Conservation (phyloP, 2,888 invertebrate species). For the Diploptera punctata region DNA sequence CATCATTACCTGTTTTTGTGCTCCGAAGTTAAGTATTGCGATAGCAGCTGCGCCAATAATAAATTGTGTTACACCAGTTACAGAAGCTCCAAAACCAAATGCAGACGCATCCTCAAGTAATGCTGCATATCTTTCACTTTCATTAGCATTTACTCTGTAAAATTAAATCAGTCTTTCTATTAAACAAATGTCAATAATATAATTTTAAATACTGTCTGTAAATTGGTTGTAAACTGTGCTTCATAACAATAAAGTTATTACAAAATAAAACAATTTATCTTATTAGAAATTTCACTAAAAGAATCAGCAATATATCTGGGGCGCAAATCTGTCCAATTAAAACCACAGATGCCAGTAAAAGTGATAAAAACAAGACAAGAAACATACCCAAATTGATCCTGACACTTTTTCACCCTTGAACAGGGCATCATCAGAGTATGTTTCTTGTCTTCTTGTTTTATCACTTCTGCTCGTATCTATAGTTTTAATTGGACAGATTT, state of each 20-base stretch:
- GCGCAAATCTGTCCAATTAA: too few relatives aligned
- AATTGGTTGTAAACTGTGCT: background rate
- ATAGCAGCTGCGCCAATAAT: constrained; percentile 24
- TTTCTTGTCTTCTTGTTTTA: too few relatives aligned
- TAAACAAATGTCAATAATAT: background rate
- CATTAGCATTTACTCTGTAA: constrained; percentile 34
- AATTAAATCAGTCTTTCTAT: background rate
- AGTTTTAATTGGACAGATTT: too few relatives aligned
- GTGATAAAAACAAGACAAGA: too few relatives aligned
- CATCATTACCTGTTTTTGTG: constrained; percentile 52
- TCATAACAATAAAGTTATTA: background rate
- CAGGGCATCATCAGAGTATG: background rate
- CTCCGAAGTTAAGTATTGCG: constrained; percentile 32
- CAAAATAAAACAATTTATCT: too few relatives aligned
- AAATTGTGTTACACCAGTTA: constrained; percentile 31
- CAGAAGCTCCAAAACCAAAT: constrained; percentile 32
- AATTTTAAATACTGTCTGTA: background rate
- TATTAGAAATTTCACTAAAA: too few relatives aligned
- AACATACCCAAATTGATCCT: too few relatives aligned
- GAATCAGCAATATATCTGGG: too few relatives aligned
- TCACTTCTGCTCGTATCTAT: too few relatives aligned
- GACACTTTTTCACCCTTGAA: background rate
- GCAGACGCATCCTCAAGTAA: constrained; percentile 37
- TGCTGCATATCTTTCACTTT: constrained; percentile 33
- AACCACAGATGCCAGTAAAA: too few relatives aligned